Percentiles rank a stretch among this genome's conserved stretches.
Conservation (phyloP, 2,113 vertebrate species). For the Cavia porcellus region DNA sequence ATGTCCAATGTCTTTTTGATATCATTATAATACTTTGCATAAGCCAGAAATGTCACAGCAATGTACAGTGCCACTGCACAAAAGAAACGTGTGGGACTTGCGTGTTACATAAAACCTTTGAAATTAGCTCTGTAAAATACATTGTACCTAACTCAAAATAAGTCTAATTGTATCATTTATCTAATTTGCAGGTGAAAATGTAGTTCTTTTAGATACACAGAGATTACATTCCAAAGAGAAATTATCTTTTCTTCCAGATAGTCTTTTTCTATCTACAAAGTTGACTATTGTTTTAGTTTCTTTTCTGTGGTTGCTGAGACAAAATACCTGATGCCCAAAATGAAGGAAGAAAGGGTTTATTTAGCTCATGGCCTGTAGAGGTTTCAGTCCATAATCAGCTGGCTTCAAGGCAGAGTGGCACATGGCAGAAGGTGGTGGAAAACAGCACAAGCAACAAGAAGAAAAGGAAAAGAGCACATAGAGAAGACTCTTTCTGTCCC, state of each 20-base stretch:
- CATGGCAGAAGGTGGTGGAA: too few relatives aligned
- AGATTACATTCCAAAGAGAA: conserved; percentile 28
- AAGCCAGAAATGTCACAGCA: neutral
- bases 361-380: too few relatives aligned
- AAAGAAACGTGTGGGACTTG: conserved; percentile 29
- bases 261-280: neutral
- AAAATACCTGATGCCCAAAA: too few relatives aligned
- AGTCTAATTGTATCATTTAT: conserved; percentile 65
- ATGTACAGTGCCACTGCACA: neutral
- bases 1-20: neutral
- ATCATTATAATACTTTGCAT: neutral
- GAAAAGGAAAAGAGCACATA: too few relatives aligned
- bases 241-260: neutral
- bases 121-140: conserved; percentile 70
- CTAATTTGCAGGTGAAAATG: conserved; percentile 67
- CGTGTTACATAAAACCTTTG: conserved; percentile 58
- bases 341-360: too few relatives aligned
- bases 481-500: too few relatives aligned
- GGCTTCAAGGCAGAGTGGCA: too few relatives aligned
- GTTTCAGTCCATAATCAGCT: too few relatives aligned
- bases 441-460: too few relatives aligned
- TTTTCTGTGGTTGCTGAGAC: too few relatives aligned
- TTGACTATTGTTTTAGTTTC: neutral
- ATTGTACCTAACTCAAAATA: conserved; percentile 72
- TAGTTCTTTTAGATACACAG: neutral